Percentiles rank a stretch among this genome's conserved stretches.
These are phyloP conservation scores for Drosophila ogumai DNA, from an alignment of 1,140 invertebrate species.

Conservation along the genomic window DNA sequence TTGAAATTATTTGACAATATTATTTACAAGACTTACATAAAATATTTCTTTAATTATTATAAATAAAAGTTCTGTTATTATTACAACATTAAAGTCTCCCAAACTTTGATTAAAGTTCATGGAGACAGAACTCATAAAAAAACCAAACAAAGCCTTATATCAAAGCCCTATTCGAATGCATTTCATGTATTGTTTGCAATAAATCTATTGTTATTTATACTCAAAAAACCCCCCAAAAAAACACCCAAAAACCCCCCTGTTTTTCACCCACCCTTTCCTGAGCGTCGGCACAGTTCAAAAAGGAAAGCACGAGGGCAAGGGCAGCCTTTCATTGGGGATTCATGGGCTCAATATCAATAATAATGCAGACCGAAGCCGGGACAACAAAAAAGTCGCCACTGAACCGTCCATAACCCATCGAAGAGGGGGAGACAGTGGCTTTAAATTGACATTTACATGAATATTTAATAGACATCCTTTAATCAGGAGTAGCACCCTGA, in stretches of 20 bases:
- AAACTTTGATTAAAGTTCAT: neutral
- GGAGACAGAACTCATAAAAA: neutral
- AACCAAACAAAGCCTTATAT: conserved; percentile 51
- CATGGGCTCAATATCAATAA: conserved; percentile 63
- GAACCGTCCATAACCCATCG: conserved; percentile 21
- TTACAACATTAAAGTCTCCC: conserved; percentile 14
- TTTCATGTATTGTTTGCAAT: conserved; percentile 76
- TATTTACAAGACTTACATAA: neutral
- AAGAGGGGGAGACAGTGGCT: conserved; percentile 42
- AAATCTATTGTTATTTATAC: conserved; percentile 79
- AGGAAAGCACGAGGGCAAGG: conserved; percentile 2
- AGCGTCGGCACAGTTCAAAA: conserved; percentile 61
- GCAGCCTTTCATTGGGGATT: conserved; percentile 46
- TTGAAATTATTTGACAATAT: neutral
- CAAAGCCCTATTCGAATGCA: conserved; percentile 68
- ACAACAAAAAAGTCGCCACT: conserved; percentile 67
- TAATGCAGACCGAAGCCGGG: conserved; percentile 35
- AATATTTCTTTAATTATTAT: no score
- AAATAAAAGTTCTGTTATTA: neutral
- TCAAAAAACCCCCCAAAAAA: neutral
- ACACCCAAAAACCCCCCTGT: neutral
- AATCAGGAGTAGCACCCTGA: conserved; percentile 59
- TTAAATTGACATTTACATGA: conserved; percentile 84
- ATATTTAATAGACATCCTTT: conserved; percentile 84
- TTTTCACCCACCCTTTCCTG: conserved; percentile 5